phyloP scores from a whole-genome alignment of 2,888 invertebrate genomes.

The Cryptus armator region DNA sequence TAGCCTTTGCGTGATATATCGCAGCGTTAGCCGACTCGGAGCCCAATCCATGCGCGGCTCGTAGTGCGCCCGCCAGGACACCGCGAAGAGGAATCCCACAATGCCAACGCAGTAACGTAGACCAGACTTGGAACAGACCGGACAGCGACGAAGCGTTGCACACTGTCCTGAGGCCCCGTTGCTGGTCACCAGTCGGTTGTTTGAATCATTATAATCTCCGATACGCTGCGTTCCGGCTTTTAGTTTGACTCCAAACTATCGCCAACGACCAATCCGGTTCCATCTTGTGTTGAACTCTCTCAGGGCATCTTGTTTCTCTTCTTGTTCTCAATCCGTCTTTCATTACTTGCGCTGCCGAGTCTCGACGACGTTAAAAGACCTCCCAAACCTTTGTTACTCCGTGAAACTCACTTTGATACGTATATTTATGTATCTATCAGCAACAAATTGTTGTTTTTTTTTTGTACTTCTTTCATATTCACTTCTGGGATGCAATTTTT shows the following conservation, averaged over 20 bases:
- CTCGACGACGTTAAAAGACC: conserved; percentile 23
- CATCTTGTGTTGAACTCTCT: background rate
- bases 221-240: conserved; percentile 47
- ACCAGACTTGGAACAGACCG: conserved; percentile 37
- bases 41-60: conserved; percentile 15
- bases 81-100: conserved; percentile 71
- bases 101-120: conserved; percentile 34
- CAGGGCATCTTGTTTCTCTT: background rate
- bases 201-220: conserved; percentile 47
- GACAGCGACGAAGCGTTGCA: conserved; percentile 34
- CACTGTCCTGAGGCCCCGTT: conserved; percentile 25
- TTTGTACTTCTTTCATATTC: background rate
- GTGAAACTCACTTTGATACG: background rate
- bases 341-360: background rate
- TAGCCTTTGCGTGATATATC: conserved; percentile 81
- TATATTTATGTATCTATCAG: background rate
- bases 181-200: conserved; percentile 27
- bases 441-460: background rate
- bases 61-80: conserved; percentile 74
- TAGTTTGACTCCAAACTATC: conserved; percentile 19
- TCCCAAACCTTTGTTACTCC: conserved; percentile 16
- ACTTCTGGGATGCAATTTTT: background rate
- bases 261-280: conserved; percentile 52
- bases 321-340: conserved; percentile 3
- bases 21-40: conserved; percentile 75